These are phyloP conservation scores for Hypomesus transpacificus DNA, from an alignment of 2,113 vertebrate genomes.

Conservation along the genomic window DNA sequence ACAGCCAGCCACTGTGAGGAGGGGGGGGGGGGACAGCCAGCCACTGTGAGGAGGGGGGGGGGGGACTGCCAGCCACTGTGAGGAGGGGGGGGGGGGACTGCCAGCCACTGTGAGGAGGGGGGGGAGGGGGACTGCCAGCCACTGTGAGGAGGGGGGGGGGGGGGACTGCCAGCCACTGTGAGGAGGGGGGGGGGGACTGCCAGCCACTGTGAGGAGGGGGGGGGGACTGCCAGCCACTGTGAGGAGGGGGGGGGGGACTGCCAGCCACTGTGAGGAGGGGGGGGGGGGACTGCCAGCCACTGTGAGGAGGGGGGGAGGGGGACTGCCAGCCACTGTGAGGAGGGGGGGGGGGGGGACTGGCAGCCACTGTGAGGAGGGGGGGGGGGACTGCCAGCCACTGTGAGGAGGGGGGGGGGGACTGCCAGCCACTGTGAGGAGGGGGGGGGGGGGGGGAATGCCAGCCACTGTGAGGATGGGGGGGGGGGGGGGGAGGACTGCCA, in stretches of 20 bases:
- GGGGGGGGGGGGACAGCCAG: too few species aligned
- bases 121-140: slow-evolving; percentile 32
- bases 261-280: not conserved
- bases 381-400: too few species aligned
- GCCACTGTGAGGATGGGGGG: not conserved
- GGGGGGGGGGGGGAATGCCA: slow-evolving; percentile 33
- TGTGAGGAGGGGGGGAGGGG: too few species aligned
- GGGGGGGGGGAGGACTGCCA: slow-evolving; percentile 33
- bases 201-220: not conserved
- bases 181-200: slow-evolving; percentile 40
- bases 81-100: slow-evolving; percentile 34
- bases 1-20: not conserved
- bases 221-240: too few species aligned
- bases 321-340: not conserved
- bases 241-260: slow-evolving; percentile 41
- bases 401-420: slow-evolving; percentile 43
- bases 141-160: not conserved
- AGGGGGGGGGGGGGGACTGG: slow-evolving; percentile 35
- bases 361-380: not conserved
- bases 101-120: not conserved
- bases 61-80: not conserved
- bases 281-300: too few species aligned
- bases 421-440: not conserved
- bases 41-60: too few species aligned
- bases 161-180: too few species aligned